Evolutionary conservation across 2,888 invertebrate genomes (phyloP).

Genomic region (Rhaphigaster nebulosa): DNA sequence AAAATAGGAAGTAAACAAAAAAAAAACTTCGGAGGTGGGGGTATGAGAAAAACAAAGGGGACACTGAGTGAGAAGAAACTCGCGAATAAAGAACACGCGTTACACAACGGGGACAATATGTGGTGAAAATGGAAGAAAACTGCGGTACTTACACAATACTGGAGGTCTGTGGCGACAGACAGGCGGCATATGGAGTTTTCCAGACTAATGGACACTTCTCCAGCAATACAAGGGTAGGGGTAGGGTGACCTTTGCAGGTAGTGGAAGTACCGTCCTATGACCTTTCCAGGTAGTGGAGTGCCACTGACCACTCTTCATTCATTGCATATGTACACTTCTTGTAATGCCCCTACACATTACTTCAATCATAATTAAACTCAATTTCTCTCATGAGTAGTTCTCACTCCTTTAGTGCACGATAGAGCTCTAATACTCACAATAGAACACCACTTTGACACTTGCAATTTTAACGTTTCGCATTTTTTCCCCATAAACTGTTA

Average conservation of each 20-base stretch:
- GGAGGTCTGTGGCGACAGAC: constrained; percentile 36
- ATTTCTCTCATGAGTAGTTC: neutral
- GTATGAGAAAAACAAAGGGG: constrained; percentile 26
- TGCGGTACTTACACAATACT: constrained; percentile 38
- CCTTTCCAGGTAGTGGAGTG: constrained; percentile 36
- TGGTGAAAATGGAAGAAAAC: constrained; percentile 30
- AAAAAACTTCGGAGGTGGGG: constrained; percentile 7
- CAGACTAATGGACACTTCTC: constrained; percentile 27
- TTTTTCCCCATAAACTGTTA: no score
- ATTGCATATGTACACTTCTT: neutral
- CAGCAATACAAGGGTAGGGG: neutral
- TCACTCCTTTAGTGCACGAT: neutral
- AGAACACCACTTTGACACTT: no score
- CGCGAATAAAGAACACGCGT: neutral
- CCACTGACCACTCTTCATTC: neutral
- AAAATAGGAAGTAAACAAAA: neutral
- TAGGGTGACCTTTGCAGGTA: constrained; percentile 17
- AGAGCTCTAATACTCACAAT: neutral
- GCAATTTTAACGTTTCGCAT: no score
- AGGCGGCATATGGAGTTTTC: constrained; percentile 36
- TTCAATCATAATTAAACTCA: neutral
- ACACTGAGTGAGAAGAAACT: neutral
- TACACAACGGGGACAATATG: neutral
- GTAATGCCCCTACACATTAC: neutral
- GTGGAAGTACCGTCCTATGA: neutral